Evolutionary conservation across 1,140 invertebrate species (phyloP).

Genomic region (Dolichoris vasculosae): DNA sequence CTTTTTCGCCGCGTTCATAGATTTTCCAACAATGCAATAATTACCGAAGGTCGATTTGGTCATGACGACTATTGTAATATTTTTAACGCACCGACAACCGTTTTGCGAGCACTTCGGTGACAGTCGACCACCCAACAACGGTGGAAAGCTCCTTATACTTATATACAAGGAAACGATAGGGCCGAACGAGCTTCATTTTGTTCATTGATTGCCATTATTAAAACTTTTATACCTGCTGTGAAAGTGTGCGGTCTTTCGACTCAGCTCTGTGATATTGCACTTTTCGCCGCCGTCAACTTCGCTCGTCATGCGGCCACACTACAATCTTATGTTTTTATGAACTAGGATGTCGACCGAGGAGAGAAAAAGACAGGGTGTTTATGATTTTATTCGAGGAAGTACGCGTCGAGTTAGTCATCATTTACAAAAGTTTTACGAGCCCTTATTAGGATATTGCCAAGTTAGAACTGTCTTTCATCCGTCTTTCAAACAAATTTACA

Average conservation of each 20-base stretch:
- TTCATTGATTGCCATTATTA: conserved; percentile 23
- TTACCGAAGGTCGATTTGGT: conserved; percentile 5
- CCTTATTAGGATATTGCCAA: not conserved
- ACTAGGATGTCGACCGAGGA: not conserved
- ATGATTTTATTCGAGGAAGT: conserved; percentile 26
- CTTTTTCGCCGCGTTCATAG: not conserved
- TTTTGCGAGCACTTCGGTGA: not conserved
- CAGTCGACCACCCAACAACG: conserved; percentile 6
- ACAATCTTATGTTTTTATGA: conserved; percentile 35
- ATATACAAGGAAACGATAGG: not conserved
- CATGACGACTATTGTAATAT: not conserved
- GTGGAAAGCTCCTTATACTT: not conserved
- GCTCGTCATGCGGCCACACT: no score
- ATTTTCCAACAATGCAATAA: not conserved
- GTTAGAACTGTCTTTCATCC: no score
- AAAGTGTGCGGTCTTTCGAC: not conserved
- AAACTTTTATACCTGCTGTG: conserved; percentile 13
- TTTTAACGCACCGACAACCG: not conserved
- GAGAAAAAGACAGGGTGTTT: not conserved
- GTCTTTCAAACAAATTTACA: not conserved
- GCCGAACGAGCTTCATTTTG: not conserved
- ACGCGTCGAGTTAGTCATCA: not conserved
- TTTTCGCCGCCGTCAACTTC: not conserved
- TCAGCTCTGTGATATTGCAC: not conserved
- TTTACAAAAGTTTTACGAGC: conserved; percentile 22